A percentile compares a stretch with the other conserved stretches of the same genome.
These are phyloP conservation scores for Saxicola maurus DNA, from an alignment of 2,797 vertebrate species.

Conservation along the genomic window DNA sequence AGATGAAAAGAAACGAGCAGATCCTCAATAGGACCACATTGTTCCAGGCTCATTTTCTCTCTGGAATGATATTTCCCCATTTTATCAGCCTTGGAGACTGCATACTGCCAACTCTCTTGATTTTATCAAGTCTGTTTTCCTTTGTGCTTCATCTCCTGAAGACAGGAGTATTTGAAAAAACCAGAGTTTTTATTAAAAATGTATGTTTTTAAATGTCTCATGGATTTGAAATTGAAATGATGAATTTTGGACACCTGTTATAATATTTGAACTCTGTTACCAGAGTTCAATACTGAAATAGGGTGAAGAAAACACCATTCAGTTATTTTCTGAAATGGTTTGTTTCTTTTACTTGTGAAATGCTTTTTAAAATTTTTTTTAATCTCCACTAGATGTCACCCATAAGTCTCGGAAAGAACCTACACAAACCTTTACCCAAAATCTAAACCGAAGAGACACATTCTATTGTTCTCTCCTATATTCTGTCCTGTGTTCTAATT, in stretches of 20 bases:
- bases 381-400: slow-evolving; percentile 66
- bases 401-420: slow-evolving; percentile 34
- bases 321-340: neutral
- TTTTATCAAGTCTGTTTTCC: neutral
- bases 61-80: neutral
- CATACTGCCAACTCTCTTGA: neutral
- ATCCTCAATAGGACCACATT: neutral
- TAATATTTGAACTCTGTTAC: neutral
- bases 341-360: neutral
- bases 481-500: neutral
- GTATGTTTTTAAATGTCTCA: neutral
- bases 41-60: neutral
- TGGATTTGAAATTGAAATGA: neutral
- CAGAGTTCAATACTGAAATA: neutral
- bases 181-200: neutral
- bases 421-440: neutral
- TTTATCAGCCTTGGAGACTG: neutral
- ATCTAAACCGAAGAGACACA: neutral
- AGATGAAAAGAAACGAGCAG: neutral
- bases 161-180: neutral
- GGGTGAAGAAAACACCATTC: neutral
- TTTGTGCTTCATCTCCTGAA: neutral
- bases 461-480: neutral
- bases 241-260: neutral
- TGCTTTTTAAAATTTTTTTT: neutral